Conservation (phyloP, 2,113 vertebrate species). For the Mustelus asterias region DNA sequence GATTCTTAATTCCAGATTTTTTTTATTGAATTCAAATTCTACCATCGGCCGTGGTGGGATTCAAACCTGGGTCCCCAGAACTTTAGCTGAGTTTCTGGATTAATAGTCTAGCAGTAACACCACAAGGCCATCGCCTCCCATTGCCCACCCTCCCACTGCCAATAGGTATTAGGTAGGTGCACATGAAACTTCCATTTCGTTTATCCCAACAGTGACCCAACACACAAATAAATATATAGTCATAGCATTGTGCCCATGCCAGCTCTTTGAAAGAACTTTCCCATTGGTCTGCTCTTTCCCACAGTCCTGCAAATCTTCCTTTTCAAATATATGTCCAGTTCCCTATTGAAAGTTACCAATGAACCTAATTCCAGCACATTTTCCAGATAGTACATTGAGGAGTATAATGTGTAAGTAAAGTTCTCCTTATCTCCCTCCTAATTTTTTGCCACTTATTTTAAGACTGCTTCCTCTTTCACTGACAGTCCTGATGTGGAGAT, state of each 20-base stretch:
- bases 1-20: too few relatives aligned
- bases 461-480: neutral
- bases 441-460: neutral
- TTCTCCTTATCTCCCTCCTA: neutral
- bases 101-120: too few relatives aligned
- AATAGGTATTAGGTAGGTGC: neutral
- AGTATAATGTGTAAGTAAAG: neutral
- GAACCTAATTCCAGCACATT: neutral
- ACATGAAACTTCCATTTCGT: neutral
- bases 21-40: too few relatives aligned
- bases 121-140: too few relatives aligned
- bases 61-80: too few relatives aligned
- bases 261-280: neutral
- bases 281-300: neutral
- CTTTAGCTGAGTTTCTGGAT: too few relatives aligned
- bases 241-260: neutral
- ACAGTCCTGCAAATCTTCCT: neutral
- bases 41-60: too few relatives aligned
- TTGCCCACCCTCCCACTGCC: too few relatives aligned
- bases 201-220: neutral
- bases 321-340: neutral
- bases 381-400: neutral
- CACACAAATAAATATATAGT: neutral
- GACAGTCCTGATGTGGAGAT: neutral
- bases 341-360: neutral